These are phyloP conservation scores for Capreolus pygargus DNA, from an alignment of 2,113 vertebrate genomes.

Conservation along the genomic window DNA sequence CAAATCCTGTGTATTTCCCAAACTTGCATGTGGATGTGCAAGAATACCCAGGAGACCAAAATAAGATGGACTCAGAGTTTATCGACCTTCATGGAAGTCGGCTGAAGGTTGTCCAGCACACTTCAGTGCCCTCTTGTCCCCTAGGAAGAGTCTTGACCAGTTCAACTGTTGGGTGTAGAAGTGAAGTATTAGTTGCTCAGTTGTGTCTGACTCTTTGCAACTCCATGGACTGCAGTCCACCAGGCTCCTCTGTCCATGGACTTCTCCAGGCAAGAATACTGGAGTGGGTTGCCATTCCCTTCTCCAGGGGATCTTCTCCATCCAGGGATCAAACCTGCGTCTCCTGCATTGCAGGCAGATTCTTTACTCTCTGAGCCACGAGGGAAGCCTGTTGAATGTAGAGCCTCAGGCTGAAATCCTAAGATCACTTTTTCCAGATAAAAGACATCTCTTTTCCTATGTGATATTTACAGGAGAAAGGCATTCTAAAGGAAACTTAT, in stretches of 20 bases:
- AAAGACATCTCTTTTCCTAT: conserved; percentile 66
- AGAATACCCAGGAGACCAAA: no score
- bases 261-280: background rate
- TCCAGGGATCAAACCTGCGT: background rate
- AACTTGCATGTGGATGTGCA: fast-evolving
- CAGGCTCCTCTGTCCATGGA: background rate
- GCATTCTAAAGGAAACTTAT: conserved; percentile 73
- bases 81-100: fast-evolving
- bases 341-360: background rate
- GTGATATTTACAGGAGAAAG: conserved; percentile 70
- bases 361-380: background rate
- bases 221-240: background rate
- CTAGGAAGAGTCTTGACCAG: background rate
- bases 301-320: background rate
- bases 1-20: no score
- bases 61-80: background rate
- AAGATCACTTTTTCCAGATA: conserved; percentile 67
- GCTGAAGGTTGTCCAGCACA: background rate
- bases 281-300: background rate
- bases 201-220: background rate
- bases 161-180: background rate
- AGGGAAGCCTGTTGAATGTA: conserved; percentile 23
- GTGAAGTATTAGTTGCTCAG: background rate
- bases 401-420: conserved; percentile 73
- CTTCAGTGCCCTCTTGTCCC: fast-evolving